These are phyloP conservation scores for Stegophylla sp. DNA, from an alignment of 2,888 invertebrate genomes.

Conservation along the genomic window DNA sequence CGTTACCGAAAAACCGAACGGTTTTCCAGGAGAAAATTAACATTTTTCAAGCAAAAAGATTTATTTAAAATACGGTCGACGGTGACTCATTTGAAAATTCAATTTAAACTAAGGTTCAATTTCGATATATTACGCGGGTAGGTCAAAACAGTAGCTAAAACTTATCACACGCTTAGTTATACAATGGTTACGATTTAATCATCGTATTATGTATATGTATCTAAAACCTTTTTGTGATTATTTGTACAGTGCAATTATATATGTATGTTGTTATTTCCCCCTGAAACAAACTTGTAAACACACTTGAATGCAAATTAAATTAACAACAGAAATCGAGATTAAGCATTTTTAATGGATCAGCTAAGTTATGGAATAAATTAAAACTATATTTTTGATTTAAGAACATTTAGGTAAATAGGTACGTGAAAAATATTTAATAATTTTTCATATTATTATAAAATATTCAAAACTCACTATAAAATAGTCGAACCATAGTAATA, in stretches of 20 bases:
- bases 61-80: conserved; percentile 48
- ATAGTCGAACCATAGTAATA: no score
- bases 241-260: neutral
- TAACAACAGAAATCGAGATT: neutral
- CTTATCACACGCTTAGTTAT: neutral
- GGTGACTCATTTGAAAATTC: conserved; percentile 42
- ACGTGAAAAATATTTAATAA: no score
- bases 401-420: no score
- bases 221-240: conserved; percentile 28
- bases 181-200: conserved; percentile 35
- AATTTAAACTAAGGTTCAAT: conserved; percentile 42
- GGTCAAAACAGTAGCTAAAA: conserved; percentile 28
- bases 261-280: neutral
- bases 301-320: neutral
- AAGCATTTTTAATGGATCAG: neutral
- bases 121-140: conserved; percentile 33
- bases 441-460: no score
- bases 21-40: conserved; percentile 43
- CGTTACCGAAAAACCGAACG: conserved; percentile 25
- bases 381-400: no score
- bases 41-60: conserved; percentile 42
- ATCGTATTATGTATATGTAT: neutral
- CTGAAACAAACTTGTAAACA: neutral
- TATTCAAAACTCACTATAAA: no score
- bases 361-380: no score